Base-by-base conservation (phyloP, 1,140 invertebrate genomes). In the Drosophila suzukii region DNA sequence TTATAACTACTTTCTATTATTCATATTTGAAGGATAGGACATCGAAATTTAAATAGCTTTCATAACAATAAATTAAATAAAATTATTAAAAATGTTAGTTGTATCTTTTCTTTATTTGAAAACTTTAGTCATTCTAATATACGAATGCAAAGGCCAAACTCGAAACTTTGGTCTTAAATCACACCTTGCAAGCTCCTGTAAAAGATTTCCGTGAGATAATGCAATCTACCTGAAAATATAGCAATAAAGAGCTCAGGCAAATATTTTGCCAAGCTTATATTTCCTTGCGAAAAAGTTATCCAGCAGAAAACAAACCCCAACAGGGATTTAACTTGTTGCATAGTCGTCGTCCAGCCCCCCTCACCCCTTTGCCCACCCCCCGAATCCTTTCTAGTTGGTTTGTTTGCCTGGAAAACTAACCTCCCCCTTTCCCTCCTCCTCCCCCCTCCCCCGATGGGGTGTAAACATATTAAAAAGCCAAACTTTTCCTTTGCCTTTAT, bases 401-500 rank as follows among this genome's bases (percentile, higher is more conserved):
- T 68, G 63, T 34, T 68, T 70, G 38, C 62, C 63, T 70, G 66
- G 49, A 46, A 55, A 67, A 41, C 32, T 24, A 7, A 13, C 12
- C 17, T 4, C 3, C 8, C n/a, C 3, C 4, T 11, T n/a, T n/a
- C n/a, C n/a, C n/a, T n/a, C n/a, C n/a, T n/a, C n/a, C n/a, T n/a
- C n/a, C n/a, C n/a, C n/a, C n/a, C 6, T 6, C 41, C 12, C 46
- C 27, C 38, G 7, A 43, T 50, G 57, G 67, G 70, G 68, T 73
- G 70, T 73, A 66, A 75, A 75, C 73, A 75, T 66, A 75, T 75
- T 75, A 75, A 76, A 67, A 76, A 75, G 72, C 72, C 73, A 58
- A 75, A 75, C 73, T 75, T 75, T 75, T 75, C 41, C 72, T 41
- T 75, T 75, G 73, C 72, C 73, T 75, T 66, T 75, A 75, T 67